Percentiles rank a stretch among this genome's conserved stretches.
Evolutionary conservation across 2,888 invertebrate species (phyloP).

Genomic region (Amblyjoppa fuscipennis): DNA sequence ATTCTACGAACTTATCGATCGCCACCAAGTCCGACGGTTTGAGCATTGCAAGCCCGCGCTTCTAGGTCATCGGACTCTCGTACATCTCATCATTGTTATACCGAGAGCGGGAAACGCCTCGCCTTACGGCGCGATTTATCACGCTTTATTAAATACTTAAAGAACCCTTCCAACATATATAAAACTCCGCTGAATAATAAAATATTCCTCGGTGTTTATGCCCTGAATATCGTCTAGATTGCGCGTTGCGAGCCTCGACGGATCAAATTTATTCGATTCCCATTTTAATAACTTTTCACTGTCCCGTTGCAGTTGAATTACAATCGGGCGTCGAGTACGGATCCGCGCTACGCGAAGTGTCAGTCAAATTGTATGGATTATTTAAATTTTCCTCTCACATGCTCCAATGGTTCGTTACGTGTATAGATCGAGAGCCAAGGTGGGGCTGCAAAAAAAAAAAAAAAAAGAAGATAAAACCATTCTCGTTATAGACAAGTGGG

Average conservation of each 20-base stretch:
- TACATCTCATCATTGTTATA: constrained; percentile 12
- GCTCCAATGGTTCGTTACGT: constrained; percentile 25
- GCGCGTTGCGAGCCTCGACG: too few relatives aligned
- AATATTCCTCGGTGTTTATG: not conserved
- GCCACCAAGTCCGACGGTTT: constrained; percentile 30
- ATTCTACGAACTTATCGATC: constrained; percentile 49
- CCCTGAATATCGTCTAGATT: not conserved
- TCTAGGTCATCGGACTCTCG: constrained; percentile 44
- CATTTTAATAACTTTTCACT: not conserved
- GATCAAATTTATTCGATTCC: not conserved
- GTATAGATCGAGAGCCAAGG: constrained; percentile 24
- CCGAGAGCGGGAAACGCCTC: constrained; percentile 33
- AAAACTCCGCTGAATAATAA: constrained; percentile 21
- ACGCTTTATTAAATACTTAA: constrained; percentile 50
- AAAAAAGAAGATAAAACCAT: constrained; percentile 25
- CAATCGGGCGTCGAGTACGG: too few relatives aligned
- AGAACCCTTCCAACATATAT: not conserved
- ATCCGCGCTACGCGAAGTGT: not conserved
- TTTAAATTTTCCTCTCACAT: not conserved
- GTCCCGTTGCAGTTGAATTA: too few relatives aligned
- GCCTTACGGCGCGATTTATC: constrained; percentile 26
- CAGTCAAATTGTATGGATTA: not conserved
- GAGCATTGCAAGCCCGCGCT: constrained; percentile 35
- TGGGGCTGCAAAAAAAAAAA: constrained; percentile 1
- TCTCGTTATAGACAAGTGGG: constrained; percentile 68